Base-by-base conservation (phyloP, 2,888 invertebrate genomes). In the Homarus gammarus region DNA sequence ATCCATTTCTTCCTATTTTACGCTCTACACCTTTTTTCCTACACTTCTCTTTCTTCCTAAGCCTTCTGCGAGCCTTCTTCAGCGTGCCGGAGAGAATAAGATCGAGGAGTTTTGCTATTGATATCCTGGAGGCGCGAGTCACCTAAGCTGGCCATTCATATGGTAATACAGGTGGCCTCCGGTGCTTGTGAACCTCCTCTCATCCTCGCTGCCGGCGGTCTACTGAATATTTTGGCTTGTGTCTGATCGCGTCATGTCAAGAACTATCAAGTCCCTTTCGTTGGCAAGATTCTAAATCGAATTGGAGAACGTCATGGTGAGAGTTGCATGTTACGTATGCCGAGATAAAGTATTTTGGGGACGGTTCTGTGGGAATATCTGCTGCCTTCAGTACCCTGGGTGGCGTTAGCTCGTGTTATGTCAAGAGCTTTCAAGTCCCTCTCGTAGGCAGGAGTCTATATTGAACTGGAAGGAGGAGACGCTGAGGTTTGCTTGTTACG, bases 61-160 rank as follows among this genome's bases (percentile, higher is more conserved):
- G 64, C 27, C 27, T 27, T 27, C 64, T 64, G 27, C 6, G 0
- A 64, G 64, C 64, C 27, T 22, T 27, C 27, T 15, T 64, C 27
- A 64, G 64, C 22, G 64, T 27, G 64, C 64, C 6, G 27, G 64
- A 27, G 64, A 64, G 64, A 64, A 64, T 64, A 64, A 64, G 64
- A 64, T 64, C 5, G 64, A 27, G 27, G 64, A 64, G 64, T 64
- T 64, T 64, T 10, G 64, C 27, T 22, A 64, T 27, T 64, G 64
- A 64, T 64, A 64, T 64, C 64, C 27, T 3, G 64, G 64, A n/a
- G 64, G 31, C 64, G 64, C 18, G 27, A 12, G 64, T 27, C 64
- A 5, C 64, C 64, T 64, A 27, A 64, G 64, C 64, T 64, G 27
- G 64, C 64, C 27, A 64, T 64, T 64, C 64, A 64, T 64, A 64